These are phyloP conservation scores for Polylopha cassiicola DNA, from an alignment of 2,888 invertebrate species.

Conservation along the genomic window DNA sequence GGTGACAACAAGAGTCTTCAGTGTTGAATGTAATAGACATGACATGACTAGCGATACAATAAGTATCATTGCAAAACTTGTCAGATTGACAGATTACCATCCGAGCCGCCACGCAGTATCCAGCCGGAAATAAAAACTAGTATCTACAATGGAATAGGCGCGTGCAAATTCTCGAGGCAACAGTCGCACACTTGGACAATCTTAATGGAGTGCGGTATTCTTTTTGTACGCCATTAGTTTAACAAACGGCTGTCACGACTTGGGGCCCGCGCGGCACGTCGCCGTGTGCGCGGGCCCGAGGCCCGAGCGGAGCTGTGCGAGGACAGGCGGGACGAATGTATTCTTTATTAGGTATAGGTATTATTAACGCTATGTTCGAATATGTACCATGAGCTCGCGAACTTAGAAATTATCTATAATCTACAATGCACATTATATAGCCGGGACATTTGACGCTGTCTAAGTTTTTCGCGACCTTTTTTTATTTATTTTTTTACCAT, in stretches of 20 bases:
- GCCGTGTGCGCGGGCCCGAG: constrained; percentile 1
- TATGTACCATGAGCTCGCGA: too few relatives aligned
- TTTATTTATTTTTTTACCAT: too few relatives aligned
- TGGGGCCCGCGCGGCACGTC: constrained; percentile 34
- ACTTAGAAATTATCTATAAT: too few relatives aligned
- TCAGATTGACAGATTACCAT: constrained; percentile 25
- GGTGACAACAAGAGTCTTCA: constrained; percentile 1
- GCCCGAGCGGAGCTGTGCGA: constrained; percentile 17
- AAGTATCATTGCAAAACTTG: constrained; percentile 33
- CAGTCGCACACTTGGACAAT: constrained; percentile 49
- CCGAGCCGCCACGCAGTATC: constrained; percentile 27
- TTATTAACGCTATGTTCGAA: too few relatives aligned
- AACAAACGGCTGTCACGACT: constrained; percentile 70
- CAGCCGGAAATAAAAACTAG: constrained; percentile 51
- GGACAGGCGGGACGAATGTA: too few relatives aligned
- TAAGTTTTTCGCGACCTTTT: too few relatives aligned
- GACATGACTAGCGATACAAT: constrained; percentile 26
- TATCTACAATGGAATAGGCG: constrained; percentile 56
- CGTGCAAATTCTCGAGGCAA: constrained; percentile 64
- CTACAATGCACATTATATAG: too few relatives aligned
- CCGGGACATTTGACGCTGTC: too few relatives aligned
- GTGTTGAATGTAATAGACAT: constrained; percentile 18
- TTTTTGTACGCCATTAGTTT: constrained; percentile 66
- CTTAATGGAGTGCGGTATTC: constrained; percentile 58
- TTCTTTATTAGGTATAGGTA: too few relatives aligned